Conservation (phyloP, 2,113 vertebrate species). For the Mola mola region DNA sequence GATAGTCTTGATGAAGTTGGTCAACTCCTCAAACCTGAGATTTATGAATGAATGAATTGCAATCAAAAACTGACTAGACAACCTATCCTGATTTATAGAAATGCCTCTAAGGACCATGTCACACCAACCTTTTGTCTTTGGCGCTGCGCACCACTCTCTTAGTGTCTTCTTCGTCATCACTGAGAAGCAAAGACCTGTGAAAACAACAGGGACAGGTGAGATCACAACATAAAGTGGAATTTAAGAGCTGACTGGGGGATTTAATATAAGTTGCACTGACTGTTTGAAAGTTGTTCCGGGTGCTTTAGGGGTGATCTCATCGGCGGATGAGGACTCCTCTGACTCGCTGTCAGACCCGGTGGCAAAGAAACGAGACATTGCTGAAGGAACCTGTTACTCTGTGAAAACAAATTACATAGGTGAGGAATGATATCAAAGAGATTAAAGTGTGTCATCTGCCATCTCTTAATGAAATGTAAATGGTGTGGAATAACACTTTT, state of each 20-base stretch:
- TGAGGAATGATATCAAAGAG: not conserved
- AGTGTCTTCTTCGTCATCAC: constrained; percentile 93
- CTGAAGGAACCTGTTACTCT: constrained; percentile 49
- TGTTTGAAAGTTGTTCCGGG: constrained; percentile 88
- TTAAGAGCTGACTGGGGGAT: not conserved
- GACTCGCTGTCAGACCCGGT: constrained; percentile 93
- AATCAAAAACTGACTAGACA: not conserved
- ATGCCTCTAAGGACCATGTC: not conserved
- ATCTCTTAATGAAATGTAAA: too few species aligned
- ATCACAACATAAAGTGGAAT: too few species aligned
- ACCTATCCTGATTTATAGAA: fast-evolving
- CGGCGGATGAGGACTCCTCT: constrained; percentile 87
- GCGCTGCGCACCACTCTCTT: constrained; percentile 92
- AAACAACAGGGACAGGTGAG: constrained; percentile 11
- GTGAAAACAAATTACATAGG: not conserved
- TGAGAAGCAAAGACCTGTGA: constrained; percentile 85
- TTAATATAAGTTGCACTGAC: constrained; percentile 78
- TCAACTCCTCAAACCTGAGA: constrained; percentile 90
- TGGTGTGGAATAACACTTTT: too few species aligned
- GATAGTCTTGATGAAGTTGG: constrained; percentile 92
- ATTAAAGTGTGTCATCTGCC: not conserved
- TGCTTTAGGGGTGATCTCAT: constrained; percentile 88
- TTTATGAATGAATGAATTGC: not conserved
- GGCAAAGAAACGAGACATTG: constrained; percentile 92
- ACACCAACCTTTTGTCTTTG: constrained; percentile 89